phyloP scores from a whole-genome alignment of 2,797 vertebrate species.

The Lemur catta region DNA sequence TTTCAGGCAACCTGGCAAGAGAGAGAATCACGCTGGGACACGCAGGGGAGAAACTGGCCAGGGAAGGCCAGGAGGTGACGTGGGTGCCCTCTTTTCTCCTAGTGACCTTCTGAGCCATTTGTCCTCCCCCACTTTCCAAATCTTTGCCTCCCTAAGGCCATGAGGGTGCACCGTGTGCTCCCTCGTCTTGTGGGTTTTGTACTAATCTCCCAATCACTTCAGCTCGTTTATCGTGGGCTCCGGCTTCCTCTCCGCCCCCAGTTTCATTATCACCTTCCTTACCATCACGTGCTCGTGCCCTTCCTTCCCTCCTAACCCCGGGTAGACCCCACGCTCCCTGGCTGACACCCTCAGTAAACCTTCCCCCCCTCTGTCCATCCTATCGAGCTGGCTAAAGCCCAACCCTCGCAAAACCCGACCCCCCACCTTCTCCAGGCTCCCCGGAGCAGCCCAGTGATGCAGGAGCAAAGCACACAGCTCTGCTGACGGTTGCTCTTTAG shows the following conservation, averaged over 20 bases:
- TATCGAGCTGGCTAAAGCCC: not conserved
- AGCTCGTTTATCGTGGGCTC: too few relatives aligned
- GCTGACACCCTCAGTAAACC: not conserved
- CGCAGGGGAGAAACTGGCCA: not conserved
- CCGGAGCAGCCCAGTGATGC: not conserved
- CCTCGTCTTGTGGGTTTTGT: not conserved
- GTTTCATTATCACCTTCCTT: not conserved
- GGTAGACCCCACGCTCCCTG: rapidly evolving
- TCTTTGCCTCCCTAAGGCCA: not conserved
- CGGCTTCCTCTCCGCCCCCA: not conserved
- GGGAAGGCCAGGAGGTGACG: not conserved
- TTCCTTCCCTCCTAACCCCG: not conserved
- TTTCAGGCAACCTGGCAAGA: not conserved
- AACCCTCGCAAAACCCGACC: not conserved
- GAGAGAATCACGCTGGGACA: not conserved
- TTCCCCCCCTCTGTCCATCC: not conserved
- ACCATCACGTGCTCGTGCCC: not conserved
- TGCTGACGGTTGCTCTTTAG: constrained; percentile 17
- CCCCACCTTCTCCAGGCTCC: not conserved
- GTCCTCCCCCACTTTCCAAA: not conserved
- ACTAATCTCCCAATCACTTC: not conserved
- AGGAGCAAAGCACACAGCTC: not conserved
- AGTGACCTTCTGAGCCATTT: not conserved
- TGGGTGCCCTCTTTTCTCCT: not conserved
- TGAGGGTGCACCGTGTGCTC: too few relatives aligned